phyloP scores from a whole-genome alignment of 1,140 invertebrate genomes.

The Aphelinus atriplicis region DNA sequence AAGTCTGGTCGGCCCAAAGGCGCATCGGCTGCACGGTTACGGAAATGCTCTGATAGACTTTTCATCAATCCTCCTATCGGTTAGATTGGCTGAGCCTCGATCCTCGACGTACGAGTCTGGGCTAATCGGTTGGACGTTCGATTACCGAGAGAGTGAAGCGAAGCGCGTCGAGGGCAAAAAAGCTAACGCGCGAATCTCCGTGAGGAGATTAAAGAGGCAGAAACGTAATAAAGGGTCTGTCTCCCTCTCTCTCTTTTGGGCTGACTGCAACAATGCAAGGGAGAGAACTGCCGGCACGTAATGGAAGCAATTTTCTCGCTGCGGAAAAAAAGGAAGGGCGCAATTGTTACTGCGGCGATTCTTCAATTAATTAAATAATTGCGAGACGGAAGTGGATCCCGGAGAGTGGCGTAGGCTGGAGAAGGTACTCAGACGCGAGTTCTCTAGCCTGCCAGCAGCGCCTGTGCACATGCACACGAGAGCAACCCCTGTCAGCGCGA shows the following conservation, averaged over 20 bases:
- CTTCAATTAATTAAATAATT: conserved; percentile 24
- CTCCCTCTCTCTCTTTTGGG: neutral
- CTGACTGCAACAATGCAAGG: neutral
- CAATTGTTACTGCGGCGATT: conserved; percentile 1
- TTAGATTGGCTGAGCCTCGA: too few relatives aligned
- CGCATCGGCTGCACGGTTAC: too few relatives aligned
- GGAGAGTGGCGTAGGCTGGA: too few relatives aligned
- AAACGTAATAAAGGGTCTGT: conserved; percentile 17
- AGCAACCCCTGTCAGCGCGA: too few relatives aligned
- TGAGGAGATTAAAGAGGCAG: neutral
- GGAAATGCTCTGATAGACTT: too few relatives aligned
- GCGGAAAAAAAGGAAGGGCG: conserved; percentile 2
- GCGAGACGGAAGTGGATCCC: neutral
- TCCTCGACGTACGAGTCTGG: too few relatives aligned
- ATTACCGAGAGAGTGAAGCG: neutral
- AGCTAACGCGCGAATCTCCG: neutral
- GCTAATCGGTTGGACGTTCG: neutral
- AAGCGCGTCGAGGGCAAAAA: neutral
- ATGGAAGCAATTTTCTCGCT: conserved; percentile 25
- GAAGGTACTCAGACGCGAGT: too few relatives aligned
- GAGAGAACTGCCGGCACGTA: neutral
- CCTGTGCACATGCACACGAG: too few relatives aligned
- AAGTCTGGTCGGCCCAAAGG: too few relatives aligned
- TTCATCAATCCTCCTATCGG: too few relatives aligned
- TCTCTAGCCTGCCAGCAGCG: too few relatives aligned